These are phyloP conservation scores for Orgyia antiqua DNA, from an alignment of 2,888 invertebrate genomes.

Conservation along the genomic window DNA sequence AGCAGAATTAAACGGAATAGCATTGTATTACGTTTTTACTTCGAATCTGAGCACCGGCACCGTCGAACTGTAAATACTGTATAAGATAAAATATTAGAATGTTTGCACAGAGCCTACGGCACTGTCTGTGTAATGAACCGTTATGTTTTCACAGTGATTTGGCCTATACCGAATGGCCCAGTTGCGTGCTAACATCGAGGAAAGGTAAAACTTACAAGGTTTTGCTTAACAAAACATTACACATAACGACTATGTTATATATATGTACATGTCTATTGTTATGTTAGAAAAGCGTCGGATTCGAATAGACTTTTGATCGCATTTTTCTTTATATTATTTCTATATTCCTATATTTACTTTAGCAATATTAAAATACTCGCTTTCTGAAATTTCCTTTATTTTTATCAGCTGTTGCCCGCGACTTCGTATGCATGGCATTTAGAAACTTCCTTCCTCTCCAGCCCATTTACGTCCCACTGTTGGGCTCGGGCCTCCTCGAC, in stretches of 20 bases:
- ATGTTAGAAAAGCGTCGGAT: no score
- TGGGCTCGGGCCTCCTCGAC: no score
- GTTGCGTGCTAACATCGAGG: constrained; percentile 27
- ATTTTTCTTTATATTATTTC: no score
- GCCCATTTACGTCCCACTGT: no score
- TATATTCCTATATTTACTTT: no score
- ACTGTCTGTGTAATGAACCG: constrained; percentile 67
- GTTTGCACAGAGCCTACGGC: constrained; percentile 59
- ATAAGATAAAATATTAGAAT: constrained; percentile 55
- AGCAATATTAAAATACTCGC: no score
- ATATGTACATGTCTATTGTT: constrained; percentile 2
- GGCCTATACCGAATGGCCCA: constrained; percentile 41
- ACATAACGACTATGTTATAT: constrained; percentile 18
- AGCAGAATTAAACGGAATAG: constrained; percentile 51
- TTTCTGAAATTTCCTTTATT: no score
- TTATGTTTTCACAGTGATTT: constrained; percentile 71
- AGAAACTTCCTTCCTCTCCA: no score
- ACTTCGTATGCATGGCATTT: no score
- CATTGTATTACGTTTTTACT: constrained; percentile 41
- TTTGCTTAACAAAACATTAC: constrained; percentile 32
- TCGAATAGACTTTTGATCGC: no score
- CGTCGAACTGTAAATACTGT: constrained; percentile 53
- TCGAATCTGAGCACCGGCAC: constrained; percentile 30
- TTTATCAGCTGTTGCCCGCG: no score
- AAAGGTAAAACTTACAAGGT: constrained; percentile 20